Evolutionary conservation across 2,113 vertebrate genomes (phyloP).

Genomic region (Prinia subflava): DNA sequence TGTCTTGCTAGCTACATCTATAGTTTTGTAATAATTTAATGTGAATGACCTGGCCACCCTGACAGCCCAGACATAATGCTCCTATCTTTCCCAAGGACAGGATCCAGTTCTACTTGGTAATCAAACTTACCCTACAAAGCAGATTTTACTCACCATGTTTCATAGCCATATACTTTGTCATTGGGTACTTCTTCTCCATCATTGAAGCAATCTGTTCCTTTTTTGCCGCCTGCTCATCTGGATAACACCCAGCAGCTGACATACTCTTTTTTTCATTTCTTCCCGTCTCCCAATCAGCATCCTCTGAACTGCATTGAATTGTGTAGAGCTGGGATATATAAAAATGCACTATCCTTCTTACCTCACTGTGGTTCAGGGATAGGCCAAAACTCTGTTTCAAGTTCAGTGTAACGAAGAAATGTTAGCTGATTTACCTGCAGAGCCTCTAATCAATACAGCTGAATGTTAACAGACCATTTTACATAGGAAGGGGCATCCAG

Average conservation of each 20-base stretch:
- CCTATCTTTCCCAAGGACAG: background rate
- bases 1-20: background rate
- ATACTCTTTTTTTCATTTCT: background rate
- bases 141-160: background rate
- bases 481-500: background rate
- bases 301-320: background rate
- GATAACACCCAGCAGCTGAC: background rate
- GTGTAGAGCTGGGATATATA: background rate
- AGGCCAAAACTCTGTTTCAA: background rate
- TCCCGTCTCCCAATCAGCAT: background rate
- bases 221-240: background rate
- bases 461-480: background rate
- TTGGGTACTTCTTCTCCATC: background rate
- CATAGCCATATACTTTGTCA: background rate
- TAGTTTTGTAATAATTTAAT: background rate
- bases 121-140: background rate
- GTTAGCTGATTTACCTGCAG: background rate
- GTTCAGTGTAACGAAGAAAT: background rate
- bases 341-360: background rate
- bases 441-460: background rate
- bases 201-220: background rate
- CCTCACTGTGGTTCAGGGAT: background rate
- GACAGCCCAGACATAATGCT: background rate
- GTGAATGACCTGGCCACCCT: background rate
- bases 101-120: background rate